phyloP scores from a whole-genome alignment of 2,888 invertebrate genomes.

The Cryptocephalus moraei region DNA sequence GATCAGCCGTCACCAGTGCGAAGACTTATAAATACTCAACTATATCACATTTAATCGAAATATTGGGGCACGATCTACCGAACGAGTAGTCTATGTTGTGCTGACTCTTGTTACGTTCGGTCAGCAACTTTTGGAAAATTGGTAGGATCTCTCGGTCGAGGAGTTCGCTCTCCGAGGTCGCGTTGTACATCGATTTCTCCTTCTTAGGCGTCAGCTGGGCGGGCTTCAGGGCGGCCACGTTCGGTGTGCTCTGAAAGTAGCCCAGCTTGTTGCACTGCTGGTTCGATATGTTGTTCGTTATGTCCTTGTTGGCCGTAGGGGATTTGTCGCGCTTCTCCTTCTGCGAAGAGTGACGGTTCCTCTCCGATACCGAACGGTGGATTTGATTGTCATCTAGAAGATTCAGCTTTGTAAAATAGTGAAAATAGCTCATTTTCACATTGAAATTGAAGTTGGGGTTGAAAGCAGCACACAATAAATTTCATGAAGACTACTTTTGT shows the following conservation, averaged over 20 bases:
- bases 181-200: conserved; percentile 48
- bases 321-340: conserved; percentile 30
- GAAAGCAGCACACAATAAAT: too few relatives aligned
- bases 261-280: conserved; percentile 38
- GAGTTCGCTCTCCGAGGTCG: conserved; percentile 74
- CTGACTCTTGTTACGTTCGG: conserved; percentile 63
- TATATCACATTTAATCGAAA: conserved; percentile 91
- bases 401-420: too few relatives aligned
- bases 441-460: too few relatives aligned
- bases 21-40: conserved; percentile 74
- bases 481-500: too few relatives aligned
- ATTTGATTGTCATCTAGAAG: conserved; percentile 30
- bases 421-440: too few relatives aligned
- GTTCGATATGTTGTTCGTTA: conserved; percentile 28
- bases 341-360: conserved; percentile 29
- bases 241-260: conserved; percentile 52
- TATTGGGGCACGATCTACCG: conserved; percentile 86
- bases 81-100: conserved; percentile 59
- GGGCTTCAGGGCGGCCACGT: conserved; percentile 38
- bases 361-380: conserved; percentile 35
- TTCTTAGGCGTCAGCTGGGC: conserved; percentile 20
- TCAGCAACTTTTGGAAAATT: conserved; percentile 84
- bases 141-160: conserved; percentile 77
- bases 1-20: too few relatives aligned
- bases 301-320: conserved; percentile 19